Evolutionary conservation across 2,113 vertebrate species (phyloP).

Genomic region (Australoheros scitulus): DNA sequence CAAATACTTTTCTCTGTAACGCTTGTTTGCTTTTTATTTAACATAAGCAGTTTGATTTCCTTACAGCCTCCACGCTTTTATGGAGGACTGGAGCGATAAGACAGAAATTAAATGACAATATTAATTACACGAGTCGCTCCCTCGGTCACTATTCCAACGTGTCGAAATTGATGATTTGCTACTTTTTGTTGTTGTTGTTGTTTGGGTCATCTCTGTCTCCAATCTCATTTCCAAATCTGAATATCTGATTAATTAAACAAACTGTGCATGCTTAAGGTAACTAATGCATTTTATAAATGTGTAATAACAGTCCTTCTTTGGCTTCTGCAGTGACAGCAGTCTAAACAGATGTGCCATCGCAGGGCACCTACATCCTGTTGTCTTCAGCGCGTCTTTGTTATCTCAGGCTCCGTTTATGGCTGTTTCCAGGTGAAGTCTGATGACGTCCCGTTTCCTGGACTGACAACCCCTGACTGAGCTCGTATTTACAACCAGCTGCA

Average conservation of each 20-base stretch:
- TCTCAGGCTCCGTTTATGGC: constrained; percentile 57
- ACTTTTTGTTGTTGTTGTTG: background rate
- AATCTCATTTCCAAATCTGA: background rate
- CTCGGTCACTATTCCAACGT: background rate
- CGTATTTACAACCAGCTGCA: constrained; percentile 62
- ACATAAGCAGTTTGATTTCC: background rate
- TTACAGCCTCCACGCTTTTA: background rate
- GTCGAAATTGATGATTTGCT: background rate
- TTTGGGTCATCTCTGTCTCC: background rate
- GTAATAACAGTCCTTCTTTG: background rate
- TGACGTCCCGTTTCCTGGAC: constrained; percentile 60
- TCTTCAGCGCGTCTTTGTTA: constrained; percentile 61
- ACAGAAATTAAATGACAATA: background rate
- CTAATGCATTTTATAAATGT: background rate
- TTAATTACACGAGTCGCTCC: background rate
- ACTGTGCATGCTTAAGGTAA: background rate
- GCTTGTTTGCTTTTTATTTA: background rate
- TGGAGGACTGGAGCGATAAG: background rate
- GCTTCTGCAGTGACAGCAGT: background rate
- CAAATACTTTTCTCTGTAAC: background rate
- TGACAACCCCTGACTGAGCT: constrained; percentile 35
- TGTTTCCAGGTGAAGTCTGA: constrained; percentile 59
- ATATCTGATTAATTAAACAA: background rate
- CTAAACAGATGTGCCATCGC: constrained; percentile 34
- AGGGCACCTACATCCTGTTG: constrained; percentile 47